Evolutionary conservation across 1,140 invertebrate genomes (phyloP).

Genomic region (Sarcophaga peregrina): DNA sequence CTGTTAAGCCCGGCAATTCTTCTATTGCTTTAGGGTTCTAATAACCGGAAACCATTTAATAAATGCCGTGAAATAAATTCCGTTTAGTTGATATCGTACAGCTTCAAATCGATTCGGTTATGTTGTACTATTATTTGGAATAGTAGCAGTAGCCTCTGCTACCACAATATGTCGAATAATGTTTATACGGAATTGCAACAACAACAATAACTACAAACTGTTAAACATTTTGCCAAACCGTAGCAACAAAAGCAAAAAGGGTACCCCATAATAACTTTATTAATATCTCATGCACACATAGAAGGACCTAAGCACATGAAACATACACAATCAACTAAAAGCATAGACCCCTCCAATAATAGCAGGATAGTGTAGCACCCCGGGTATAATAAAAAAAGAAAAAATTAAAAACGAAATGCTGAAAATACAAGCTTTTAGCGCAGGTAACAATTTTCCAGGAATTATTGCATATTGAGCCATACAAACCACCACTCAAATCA

Average conservation of each 20-base stretch:
- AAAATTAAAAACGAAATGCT: background rate
- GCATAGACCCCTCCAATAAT: background rate
- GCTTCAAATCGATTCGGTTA: background rate
- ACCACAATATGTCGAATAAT: background rate
- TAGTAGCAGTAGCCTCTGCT: background rate
- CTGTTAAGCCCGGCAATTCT: too few species aligned
- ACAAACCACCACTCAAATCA: too few species aligned
- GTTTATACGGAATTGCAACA: background rate
- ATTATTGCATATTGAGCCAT: background rate
- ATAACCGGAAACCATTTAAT: too few species aligned
- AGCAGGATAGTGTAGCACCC: background rate
- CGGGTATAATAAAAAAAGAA: background rate
- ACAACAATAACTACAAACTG: too few species aligned
- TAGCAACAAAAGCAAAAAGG: background rate
- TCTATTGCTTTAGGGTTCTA: too few species aligned
- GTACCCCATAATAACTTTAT: slow-evolving; percentile 22
- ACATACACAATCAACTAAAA: background rate
- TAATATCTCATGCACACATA: background rate
- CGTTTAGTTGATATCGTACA: too few species aligned
- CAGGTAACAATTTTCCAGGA: slow-evolving; percentile 24
- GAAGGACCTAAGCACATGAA: too few species aligned
- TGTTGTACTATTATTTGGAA: background rate
- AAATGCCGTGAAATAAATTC: too few species aligned
- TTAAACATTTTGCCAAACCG: too few species aligned
- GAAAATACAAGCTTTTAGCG: slow-evolving; percentile 7